Percentiles rank a stretch among this genome's conserved stretches.
Evolutionary conservation across 2,797 vertebrate genomes (phyloP).

Genomic region (Catharus ustulatus): DNA sequence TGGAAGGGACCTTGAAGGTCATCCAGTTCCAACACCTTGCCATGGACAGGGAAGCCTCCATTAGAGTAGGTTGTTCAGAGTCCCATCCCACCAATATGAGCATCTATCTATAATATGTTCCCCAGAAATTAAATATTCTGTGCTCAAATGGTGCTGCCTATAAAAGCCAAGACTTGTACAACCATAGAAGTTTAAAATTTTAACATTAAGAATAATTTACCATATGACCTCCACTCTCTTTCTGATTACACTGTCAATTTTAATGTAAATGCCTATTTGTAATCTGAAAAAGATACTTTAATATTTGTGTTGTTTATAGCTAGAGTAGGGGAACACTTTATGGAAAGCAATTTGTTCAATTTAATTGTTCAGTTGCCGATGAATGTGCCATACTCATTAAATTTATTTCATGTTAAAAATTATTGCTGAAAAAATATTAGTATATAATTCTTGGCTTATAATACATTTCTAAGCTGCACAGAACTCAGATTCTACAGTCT

Average conservation of each 20-base stretch:
- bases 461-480: neutral
- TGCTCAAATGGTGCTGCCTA: neutral
- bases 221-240: neutral
- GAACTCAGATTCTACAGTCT: neutral
- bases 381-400: neutral
- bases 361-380: neutral
- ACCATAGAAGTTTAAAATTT: neutral
- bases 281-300: neutral
- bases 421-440: neutral
- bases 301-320: neutral
- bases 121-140: neutral
- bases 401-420: conserved; percentile 24
- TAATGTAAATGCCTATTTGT: neutral
- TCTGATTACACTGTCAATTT: neutral
- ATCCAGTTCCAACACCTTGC: neutral
- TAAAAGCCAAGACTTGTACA: neutral
- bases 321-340: neutral
- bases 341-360: neutral
- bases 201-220: neutral
- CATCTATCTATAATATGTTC: neutral
- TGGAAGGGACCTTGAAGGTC: neutral
- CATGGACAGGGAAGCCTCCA: neutral
- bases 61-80: neutral
- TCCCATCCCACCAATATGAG: neutral
- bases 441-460: neutral